A percentile compares a stretch with the other conserved stretches of the same genome.
Evolutionary conservation across 2,888 invertebrate genomes (phyloP).

Genomic region (Sericinus montela): DNA sequence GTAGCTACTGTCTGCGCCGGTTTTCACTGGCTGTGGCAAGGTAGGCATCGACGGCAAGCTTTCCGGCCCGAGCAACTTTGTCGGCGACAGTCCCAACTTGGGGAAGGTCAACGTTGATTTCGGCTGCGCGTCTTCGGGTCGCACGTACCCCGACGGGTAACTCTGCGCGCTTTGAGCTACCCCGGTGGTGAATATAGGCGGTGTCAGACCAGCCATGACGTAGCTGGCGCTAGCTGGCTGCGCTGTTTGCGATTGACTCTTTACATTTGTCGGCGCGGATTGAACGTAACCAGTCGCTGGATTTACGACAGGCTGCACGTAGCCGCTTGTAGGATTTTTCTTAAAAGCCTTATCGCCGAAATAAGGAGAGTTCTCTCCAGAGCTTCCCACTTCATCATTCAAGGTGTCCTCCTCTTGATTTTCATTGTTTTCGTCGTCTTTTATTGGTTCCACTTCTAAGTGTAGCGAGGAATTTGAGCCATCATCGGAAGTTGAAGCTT

Average conservation of each 20-base stretch:
- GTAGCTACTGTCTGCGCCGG: slow-evolving; percentile 57
- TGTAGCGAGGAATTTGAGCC: slow-evolving; percentile 63
- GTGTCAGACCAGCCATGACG: slow-evolving; percentile 64
- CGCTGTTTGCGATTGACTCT: slow-evolving; percentile 29
- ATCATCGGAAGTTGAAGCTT: slow-evolving; percentile 62
- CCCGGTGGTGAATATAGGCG: slow-evolving; percentile 60
- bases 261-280: slow-evolving; percentile 40
- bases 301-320: slow-evolving; percentile 46
- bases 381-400: slow-evolving; percentile 48
- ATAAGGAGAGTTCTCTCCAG: slow-evolving; percentile 50
- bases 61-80: slow-evolving; percentile 57
- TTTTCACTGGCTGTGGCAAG: slow-evolving; percentile 61
- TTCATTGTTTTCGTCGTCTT: slow-evolving; percentile 35
- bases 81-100: slow-evolving; percentile 50
- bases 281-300: slow-evolving; percentile 50
- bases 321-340: slow-evolving; percentile 54
- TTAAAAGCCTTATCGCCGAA: slow-evolving; percentile 53
- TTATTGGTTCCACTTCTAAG: slow-evolving; percentile 51
- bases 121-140: slow-evolving; percentile 55
- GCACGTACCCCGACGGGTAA: slow-evolving; percentile 59
- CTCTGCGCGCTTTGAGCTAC: slow-evolving; percentile 38
- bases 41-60: slow-evolving; percentile 68
- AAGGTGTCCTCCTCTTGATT: slow-evolving; percentile 43
- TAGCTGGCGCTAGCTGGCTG: slow-evolving; percentile 63
- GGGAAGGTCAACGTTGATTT: slow-evolving; percentile 57